Conservation (phyloP, 2,888 invertebrate species). For the Caenorhabditis sp. region DNA sequence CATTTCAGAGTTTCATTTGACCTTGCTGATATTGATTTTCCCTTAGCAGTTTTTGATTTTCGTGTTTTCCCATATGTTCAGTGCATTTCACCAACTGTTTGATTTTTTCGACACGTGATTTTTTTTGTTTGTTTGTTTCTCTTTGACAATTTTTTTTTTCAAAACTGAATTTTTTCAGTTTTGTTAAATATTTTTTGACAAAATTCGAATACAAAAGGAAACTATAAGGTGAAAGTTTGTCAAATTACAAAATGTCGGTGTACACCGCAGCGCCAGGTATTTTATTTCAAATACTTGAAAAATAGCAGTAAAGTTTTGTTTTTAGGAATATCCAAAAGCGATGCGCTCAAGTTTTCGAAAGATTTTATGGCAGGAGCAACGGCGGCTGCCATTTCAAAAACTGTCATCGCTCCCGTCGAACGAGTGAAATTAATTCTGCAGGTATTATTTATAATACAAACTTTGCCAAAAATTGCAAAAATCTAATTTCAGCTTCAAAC, state of each 20-base stretch:
- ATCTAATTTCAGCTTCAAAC: conserved; percentile 79
- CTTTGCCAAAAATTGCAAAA: not conserved
- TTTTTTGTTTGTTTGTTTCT: not conserved
- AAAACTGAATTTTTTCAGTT: not conserved
- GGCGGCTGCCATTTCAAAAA: conserved; percentile 91
- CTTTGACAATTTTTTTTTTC: no score
- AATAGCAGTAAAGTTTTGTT: not conserved
- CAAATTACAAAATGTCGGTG: conserved; percentile 13
- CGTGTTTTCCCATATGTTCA: not conserved
- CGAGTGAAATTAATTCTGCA: conserved; percentile 91
- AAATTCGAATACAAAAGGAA: not conserved
- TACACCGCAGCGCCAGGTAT: conserved; percentile 35
- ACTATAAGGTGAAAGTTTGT: conserved; percentile 1
- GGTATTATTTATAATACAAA: conserved; percentile 73
- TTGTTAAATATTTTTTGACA: not conserved
- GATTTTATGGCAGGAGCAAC: conserved; percentile 79
- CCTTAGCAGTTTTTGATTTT: not conserved
- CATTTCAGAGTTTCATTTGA: not conserved
- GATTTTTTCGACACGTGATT: not conserved
- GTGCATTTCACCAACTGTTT: not conserved
- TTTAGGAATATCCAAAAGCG: conserved; percentile 34
- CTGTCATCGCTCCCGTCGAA: conserved; percentile 92
- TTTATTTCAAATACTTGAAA: not conserved
- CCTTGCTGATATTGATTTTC: not conserved
- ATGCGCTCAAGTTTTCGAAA: conserved; percentile 60